A percentile compares a stretch with the other conserved stretches of the same genome.
Evolutionary conservation across 1,140 invertebrate species (phyloP).

Genomic region (Atta cephalotes): DNA sequence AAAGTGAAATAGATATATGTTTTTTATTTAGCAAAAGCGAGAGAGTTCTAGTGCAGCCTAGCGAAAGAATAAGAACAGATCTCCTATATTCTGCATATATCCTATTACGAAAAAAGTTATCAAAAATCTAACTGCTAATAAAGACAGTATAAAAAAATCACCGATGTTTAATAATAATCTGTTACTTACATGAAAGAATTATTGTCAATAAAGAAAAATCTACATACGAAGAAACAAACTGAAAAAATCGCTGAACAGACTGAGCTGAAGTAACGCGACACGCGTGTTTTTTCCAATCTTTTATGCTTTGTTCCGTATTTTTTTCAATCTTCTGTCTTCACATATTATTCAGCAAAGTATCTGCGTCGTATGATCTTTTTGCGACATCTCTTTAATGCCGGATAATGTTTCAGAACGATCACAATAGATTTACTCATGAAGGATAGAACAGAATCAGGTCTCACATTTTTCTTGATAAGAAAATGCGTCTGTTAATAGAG

Average conservation of each 20-base stretch:
- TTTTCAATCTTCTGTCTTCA: neutral
- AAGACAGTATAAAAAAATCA: neutral
- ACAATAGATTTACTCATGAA: slow-evolving; percentile 4
- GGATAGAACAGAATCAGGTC: slow-evolving; percentile 1
- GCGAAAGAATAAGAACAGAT: no score
- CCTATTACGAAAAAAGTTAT: neutral
- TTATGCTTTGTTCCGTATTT: neutral
- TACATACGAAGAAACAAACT: neutral
- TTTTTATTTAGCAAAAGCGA: no score
- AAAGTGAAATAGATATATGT: no score
- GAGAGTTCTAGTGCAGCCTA: no score
- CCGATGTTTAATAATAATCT: neutral
- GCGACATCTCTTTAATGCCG: neutral
- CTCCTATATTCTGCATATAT: no score
- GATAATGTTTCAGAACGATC: slow-evolving; percentile 16
- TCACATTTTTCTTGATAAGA: slow-evolving; percentile 41
- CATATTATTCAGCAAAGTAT: neutral
- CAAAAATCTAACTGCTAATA: neutral
- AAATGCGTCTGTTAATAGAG: neutral
- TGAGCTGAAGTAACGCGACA: neutral
- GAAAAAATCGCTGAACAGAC: neutral
- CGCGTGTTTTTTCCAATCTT: neutral
- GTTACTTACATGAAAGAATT: neutral
- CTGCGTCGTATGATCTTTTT: neutral
- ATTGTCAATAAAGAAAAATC: neutral